Conservation (phyloP, 2,113 vertebrate genomes). For the Silurus meridionalis region DNA sequence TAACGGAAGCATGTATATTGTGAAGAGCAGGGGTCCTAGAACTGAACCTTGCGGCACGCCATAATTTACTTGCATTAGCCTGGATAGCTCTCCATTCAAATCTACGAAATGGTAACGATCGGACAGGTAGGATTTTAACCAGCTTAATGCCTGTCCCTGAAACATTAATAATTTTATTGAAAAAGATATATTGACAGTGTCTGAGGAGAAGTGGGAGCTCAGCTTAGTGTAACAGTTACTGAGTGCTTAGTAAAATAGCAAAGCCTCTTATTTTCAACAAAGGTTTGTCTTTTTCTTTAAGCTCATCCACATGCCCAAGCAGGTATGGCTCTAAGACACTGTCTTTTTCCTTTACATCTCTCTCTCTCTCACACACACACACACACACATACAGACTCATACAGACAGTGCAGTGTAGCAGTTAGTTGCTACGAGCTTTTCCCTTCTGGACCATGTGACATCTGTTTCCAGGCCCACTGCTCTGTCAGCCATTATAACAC, state of each 20-base stretch:
- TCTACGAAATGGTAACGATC: too few species aligned
- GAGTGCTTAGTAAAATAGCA: neutral
- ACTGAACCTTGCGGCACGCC: too few species aligned
- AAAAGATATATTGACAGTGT: too few species aligned
- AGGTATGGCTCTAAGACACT: neutral
- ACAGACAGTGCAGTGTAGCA: conserved; percentile 61
- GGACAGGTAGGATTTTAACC: too few species aligned
- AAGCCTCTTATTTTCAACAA: neutral
- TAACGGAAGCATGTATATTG: too few species aligned
- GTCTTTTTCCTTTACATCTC: neutral
- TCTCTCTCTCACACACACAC: neutral
- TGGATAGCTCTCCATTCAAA: too few species aligned
- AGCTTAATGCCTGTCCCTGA: too few species aligned
- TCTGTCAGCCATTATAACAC: conserved; percentile 74
- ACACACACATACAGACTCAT: neutral
- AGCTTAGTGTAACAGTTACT: neutral
- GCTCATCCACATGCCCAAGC: neutral
- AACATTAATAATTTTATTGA: too few species aligned
- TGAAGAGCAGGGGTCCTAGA: too few species aligned
- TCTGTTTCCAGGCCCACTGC: conserved; percentile 68
- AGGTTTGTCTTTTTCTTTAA: neutral
- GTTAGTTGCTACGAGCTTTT: conserved; percentile 72
- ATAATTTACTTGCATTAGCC: too few species aligned
- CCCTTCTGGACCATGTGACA: conserved; percentile 73
- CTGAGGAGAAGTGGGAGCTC: too few species aligned